Percentiles rank a stretch among this genome's conserved stretches.
These are phyloP conservation scores for Rhaphigaster nebulosa DNA, from an alignment of 2,888 invertebrate species.

Conservation along the genomic window DNA sequence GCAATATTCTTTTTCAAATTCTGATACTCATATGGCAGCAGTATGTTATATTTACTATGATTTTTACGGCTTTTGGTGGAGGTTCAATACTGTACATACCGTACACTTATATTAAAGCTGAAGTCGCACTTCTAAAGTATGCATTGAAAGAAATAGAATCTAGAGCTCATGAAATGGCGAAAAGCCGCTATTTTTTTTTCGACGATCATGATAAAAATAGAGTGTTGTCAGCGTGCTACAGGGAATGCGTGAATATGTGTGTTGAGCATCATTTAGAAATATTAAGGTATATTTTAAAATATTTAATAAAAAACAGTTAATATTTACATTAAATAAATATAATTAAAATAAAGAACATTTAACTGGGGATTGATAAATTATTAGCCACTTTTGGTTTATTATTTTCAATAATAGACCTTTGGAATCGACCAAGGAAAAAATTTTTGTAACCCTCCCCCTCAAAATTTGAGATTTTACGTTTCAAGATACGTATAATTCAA, in stretches of 20 bases:
- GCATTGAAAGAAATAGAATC: neutral
- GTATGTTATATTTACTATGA: neutral
- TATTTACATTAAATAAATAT: no score
- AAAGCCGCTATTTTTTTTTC: neutral
- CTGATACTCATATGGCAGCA: neutral
- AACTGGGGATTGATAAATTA: no score
- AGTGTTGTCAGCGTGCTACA: neutral
- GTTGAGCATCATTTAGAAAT: neutral
- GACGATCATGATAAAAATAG: neutral
- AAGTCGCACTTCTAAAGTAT: neutral
- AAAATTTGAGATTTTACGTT: no score
- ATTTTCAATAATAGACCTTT: no score
- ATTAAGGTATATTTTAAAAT: conserved; percentile 4
- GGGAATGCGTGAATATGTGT: neutral
- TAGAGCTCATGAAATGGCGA: neutral
- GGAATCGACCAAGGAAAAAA: no score
- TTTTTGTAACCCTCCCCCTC: no score
- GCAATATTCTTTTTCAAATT: neutral
- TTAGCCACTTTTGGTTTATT: no score
- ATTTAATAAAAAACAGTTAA: neutral
- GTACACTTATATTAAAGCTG: neutral
- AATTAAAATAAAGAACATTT: no score
- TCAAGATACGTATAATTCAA: no score
- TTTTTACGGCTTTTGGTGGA: neutral
- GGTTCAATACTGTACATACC: neutral